phyloP scores from a whole-genome alignment of 2,888 invertebrate genomes.

The Hylaea fasciaria region DNA sequence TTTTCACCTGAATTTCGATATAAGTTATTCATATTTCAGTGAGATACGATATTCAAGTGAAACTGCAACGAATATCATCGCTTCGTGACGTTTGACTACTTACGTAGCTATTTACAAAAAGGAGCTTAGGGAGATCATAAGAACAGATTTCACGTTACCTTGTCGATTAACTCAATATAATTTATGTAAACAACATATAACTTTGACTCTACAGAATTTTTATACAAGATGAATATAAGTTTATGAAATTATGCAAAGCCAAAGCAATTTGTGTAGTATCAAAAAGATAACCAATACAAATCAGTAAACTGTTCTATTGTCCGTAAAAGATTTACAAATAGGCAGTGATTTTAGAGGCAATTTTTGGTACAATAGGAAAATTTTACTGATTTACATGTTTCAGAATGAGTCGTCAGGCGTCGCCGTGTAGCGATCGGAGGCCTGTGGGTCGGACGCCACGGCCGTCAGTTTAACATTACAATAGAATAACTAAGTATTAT shows the following conservation, averaged over 20 bases:
- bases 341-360: conserved; percentile 37
- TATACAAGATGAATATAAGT: conserved; percentile 5
- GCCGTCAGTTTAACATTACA: conserved; percentile 36
- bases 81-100: conserved; percentile 29
- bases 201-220: conserved; percentile 28
- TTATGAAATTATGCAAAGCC: conserved; percentile 33
- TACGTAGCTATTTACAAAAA: conserved; percentile 40
- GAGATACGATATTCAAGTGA: conserved; percentile 21
- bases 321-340: conserved; percentile 30
- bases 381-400: conserved; percentile 50
- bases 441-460: conserved; percentile 48
- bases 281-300: conserved; percentile 36
- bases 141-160: conserved; percentile 34
- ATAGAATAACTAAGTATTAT: conserved; percentile 16
- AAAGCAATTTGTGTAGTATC: conserved; percentile 20
- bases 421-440: neutral
- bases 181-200: conserved; percentile 14
- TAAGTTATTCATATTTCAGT: neutral
- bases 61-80: conserved; percentile 28
- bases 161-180: conserved; percentile 30
- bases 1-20: conserved; percentile 25
- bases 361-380: conserved; percentile 42
- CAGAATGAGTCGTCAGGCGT: neutral
- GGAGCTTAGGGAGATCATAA: conserved; percentile 40
- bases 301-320: conserved; percentile 47